phyloP scores from a whole-genome alignment of 1,140 invertebrate genomes.

The Mizuhopecten yessoensis region DNA sequence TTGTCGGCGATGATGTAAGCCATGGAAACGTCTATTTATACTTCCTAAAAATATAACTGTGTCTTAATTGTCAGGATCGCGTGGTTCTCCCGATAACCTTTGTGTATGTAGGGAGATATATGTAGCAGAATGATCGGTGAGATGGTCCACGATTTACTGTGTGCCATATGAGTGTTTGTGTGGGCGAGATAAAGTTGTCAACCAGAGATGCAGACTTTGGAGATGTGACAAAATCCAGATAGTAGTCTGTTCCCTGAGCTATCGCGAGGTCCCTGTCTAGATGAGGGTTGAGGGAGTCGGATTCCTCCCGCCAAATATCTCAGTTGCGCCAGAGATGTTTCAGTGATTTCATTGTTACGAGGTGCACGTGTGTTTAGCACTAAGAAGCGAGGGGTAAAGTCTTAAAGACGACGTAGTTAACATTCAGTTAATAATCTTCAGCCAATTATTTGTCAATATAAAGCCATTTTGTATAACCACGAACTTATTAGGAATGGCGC shows the following conservation, averaged over 20 bases:
- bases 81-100: no score
- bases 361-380: not conserved
- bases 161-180: not conserved
- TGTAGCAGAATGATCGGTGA: no score
- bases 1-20: no score
- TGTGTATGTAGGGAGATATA: no score
- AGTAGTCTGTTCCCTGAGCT: not conserved
- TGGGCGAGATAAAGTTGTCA: slow-evolving; percentile 31
- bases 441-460: no score
- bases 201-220: not conserved
- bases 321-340: not conserved
- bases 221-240: not conserved
- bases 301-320: not conserved
- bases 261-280: not conserved
- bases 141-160: not conserved
- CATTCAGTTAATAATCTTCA: no score
- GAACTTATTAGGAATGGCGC: no score
- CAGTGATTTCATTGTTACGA: not conserved
- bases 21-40: no score
- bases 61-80: no score
- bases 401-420: not conserved
- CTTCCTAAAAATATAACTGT: no score
- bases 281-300: not conserved
- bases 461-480: no score
- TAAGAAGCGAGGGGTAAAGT: not conserved